Conservation (phyloP, 2,888 invertebrate genomes). For the Cetonia aurata region DNA sequence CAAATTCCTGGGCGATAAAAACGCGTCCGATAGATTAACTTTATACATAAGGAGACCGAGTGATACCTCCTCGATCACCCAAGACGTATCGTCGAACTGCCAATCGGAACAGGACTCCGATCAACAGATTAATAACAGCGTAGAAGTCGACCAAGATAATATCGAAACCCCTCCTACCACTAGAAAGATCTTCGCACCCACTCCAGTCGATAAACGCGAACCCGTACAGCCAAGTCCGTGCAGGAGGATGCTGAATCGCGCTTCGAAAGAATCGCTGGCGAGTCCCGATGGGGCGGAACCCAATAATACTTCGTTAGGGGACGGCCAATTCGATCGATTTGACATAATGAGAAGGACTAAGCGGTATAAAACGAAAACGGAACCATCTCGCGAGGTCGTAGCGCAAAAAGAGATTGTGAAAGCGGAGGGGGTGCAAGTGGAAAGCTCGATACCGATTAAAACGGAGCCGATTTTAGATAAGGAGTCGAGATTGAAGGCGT, state of each 20-base stretch:
- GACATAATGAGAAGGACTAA: slow-evolving; percentile 86
- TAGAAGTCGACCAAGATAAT: slow-evolving; percentile 91
- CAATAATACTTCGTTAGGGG: slow-evolving; percentile 72
- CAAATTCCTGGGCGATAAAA: slow-evolving; percentile 68
- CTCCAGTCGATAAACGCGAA: slow-evolving; percentile 71
- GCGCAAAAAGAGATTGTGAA: slow-evolving; percentile 67
- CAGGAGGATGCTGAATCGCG: slow-evolving; percentile 67
- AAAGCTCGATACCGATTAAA: slow-evolving; percentile 34
- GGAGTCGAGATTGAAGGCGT: slow-evolving; percentile 74
- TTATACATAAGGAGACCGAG: slow-evolving; percentile 71
- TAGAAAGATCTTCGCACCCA: slow-evolving; percentile 76
- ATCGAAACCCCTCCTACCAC: slow-evolving; percentile 91
- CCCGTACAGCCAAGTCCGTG: slow-evolving; percentile 69
- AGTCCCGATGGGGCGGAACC: slow-evolving; percentile 64
- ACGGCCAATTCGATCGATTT: slow-evolving; percentile 87
- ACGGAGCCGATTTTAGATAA: slow-evolving; percentile 69
- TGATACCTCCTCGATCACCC: slow-evolving; percentile 51
- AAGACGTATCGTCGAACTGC: slow-evolving; percentile 47
- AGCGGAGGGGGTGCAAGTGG: slow-evolving; percentile 47
- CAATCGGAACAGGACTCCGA: slow-evolving; percentile 47
- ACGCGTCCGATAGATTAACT: slow-evolving; percentile 71
- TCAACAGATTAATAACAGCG: slow-evolving; percentile 70
- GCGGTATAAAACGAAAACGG: slow-evolving; percentile 76
- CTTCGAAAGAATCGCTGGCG: slow-evolving; percentile 53
- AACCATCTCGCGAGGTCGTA: slow-evolving; percentile 59